Evolutionary conservation across 2,113 vertebrate species (phyloP).

Genomic region (Salvelinus namaycush): DNA sequence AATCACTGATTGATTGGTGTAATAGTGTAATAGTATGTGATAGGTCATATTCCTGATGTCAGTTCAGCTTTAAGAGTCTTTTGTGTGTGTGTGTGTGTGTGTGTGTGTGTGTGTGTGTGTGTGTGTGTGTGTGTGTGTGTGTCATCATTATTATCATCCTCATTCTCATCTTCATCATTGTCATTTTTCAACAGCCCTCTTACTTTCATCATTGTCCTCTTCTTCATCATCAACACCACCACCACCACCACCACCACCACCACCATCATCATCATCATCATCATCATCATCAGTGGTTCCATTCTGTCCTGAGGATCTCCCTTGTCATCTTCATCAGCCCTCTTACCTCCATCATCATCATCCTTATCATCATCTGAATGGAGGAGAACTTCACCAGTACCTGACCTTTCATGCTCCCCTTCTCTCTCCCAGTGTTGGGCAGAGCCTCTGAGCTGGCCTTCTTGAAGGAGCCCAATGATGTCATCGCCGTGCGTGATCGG

Average conservation of each 20-base stretch:
- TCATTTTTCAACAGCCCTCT: too few relatives aligned
- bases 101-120: too few relatives aligned
- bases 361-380: conserved; percentile 1
- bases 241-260: too few relatives aligned
- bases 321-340: not conserved
- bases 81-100: too few relatives aligned
- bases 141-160: too few relatives aligned
- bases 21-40: not conserved
- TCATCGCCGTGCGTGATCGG: conserved; percentile 65
- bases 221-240: too few relatives aligned
- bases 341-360: not conserved
- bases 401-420: not conserved
- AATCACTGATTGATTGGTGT: not conserved
- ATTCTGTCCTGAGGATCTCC: too few relatives aligned
- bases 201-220: too few relatives aligned
- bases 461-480: conserved; percentile 65
- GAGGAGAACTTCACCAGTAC: not conserved
- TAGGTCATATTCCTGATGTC: not conserved
- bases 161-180: too few relatives aligned
- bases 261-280: too few relatives aligned
- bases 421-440: conserved; percentile 31
- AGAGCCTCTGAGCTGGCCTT: conserved; percentile 72
- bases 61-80: not conserved
- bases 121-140: too few relatives aligned
- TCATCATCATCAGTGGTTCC: too few relatives aligned